phyloP scores from a whole-genome alignment of 1,140 invertebrate species.

The Lordiphosa mommai region DNA sequence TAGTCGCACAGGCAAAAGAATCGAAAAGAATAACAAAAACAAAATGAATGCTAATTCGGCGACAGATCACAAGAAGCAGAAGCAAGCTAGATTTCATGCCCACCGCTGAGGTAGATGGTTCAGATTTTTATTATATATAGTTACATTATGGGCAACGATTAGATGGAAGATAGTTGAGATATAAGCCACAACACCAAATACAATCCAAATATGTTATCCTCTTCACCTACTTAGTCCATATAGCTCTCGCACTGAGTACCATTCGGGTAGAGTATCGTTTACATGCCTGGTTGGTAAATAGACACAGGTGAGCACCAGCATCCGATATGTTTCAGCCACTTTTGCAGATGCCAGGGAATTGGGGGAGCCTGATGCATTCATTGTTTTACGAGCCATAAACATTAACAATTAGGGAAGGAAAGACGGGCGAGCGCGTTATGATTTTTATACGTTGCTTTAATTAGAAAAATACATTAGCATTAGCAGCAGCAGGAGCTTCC shows the following conservation, averaged over 20 bases:
- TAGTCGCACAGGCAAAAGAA: no score
- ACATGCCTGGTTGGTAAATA: slow-evolving; percentile 29
- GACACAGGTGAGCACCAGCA: background rate
- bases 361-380: slow-evolving; percentile 50
- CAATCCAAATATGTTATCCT: background rate
- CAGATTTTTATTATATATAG: no score
- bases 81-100: no score
- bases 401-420: slow-evolving; percentile 61
- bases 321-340: slow-evolving; percentile 15
- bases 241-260: background rate
- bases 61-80: no score
- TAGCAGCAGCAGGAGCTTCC: background rate
- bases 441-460: slow-evolving; percentile 66
- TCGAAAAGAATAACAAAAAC: no score
- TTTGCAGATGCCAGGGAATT: slow-evolving; percentile 22
- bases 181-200: no score
- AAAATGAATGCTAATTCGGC: no score
- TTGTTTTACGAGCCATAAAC: slow-evolving; percentile 74
- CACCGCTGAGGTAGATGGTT: no score
- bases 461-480: slow-evolving; percentile 74
- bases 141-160: no score
- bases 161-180: no score
- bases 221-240: background rate
- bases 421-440: slow-evolving; percentile 21
- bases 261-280: background rate